A percentile compares a stretch with the other conserved stretches of the same genome.
Conservation (phyloP, 2,888 invertebrate genomes). For the Arge pagana region DNA sequence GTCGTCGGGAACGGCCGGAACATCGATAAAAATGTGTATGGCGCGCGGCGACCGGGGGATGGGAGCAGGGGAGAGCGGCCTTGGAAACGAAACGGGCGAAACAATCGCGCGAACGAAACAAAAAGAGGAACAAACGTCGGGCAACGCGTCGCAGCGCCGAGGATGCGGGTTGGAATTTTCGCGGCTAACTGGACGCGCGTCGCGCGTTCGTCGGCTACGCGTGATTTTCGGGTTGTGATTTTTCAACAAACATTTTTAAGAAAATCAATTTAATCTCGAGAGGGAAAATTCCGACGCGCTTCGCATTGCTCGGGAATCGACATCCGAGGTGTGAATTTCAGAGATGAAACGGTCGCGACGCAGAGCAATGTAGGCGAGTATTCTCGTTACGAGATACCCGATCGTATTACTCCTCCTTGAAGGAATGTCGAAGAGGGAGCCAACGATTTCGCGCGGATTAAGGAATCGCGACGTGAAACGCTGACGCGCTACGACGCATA, state of each 20-base stretch:
- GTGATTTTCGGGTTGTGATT: background rate
- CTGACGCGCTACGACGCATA: no score
- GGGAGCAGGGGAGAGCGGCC: constrained; percentile 29
- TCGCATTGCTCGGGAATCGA: constrained; percentile 27
- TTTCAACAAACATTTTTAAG: no score
- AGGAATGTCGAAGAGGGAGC: no score
- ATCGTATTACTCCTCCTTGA: no score
- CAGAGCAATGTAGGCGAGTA: no score
- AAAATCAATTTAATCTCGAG: no score
- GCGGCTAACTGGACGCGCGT: background rate
- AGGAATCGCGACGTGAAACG: no score
- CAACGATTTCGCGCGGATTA: no score
- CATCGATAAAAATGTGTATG: constrained; percentile 33
- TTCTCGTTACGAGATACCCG: no score
- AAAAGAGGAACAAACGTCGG: background rate
- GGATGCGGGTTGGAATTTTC: no score
- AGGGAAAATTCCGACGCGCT: no score
- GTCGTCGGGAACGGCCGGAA: constrained; percentile 36
- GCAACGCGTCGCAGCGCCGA: no score
- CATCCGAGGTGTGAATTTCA: constrained; percentile 29
- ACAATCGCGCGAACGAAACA: background rate
- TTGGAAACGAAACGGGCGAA: constrained; percentile 38
- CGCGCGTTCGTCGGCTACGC: background rate
- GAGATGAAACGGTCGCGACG: background rate
- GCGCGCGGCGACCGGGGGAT: constrained; percentile 24